Base-by-base conservation (phyloP, 2,113 vertebrate species). In the Hepsetus odoe region DNA sequence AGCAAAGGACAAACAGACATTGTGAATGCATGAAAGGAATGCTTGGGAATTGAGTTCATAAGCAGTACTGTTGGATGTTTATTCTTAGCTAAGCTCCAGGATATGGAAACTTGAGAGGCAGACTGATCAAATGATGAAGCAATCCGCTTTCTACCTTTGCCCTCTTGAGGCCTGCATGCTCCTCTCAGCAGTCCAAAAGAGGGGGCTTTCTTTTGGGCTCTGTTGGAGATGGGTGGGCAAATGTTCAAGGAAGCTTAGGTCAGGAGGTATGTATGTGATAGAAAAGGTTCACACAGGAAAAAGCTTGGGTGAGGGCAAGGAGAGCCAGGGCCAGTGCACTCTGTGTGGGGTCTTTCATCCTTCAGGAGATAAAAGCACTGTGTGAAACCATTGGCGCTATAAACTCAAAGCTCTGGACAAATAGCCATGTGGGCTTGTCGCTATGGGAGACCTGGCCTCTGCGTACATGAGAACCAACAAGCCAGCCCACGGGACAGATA, bases 321-420 rank as follows among this genome's bases (percentile, higher is more conserved):
- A 62, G 32, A 66, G 69, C 62, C 51, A 86, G 85, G 82, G 70
- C 82, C 82, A 79, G 82, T 44, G 35, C 56, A 26, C 71, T 73
- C 20, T 42, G 18, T 35, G 65, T 65, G 53, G 75, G 72, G 66
- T 55, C 68, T 88, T 89, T 88, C 40, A 89, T 90, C 85, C 72
- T 14, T 66, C 65, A 78, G 80, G 69, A 85, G 83, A 88, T 89
- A 71, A 88, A 85, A 85, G 82, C 46, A 8, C 86, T 55, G 73
- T 64, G 59, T 79, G 78, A 55, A 79, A 80, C 64, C 62, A 9
- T 40, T 84, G 83, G 82, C 80, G 75, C 72, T 77, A 79, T 80
- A 24, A 49, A 62, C 64, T 74, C 32, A 74, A 79, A 72, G 74
- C 77, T 44, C 62, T 58, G 70, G 67, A 61, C 75, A 78, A 78